Percentiles rank a stretch among this genome's conserved stretches.
Conservation (phyloP, 2,797 vertebrate genomes). For the Acridotheres tristis region DNA sequence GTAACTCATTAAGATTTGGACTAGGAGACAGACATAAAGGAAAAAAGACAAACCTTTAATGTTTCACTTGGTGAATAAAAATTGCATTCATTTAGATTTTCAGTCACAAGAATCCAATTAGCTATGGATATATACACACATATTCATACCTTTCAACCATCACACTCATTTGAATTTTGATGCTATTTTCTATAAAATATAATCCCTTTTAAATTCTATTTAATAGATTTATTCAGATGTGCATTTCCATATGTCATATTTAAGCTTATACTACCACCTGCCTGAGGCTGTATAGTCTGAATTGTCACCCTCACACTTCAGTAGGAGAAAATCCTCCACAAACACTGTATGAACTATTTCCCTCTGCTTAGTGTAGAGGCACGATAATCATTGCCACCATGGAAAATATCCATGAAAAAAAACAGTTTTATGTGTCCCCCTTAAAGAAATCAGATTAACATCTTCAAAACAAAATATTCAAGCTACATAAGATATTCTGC, state of each 20-base stretch:
- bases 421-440: neutral
- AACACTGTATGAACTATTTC: neutral
- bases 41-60: slow-evolving; percentile 2
- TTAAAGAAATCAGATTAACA: neutral
- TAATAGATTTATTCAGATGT: slow-evolving; percentile 37
- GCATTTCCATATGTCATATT: slow-evolving; percentile 18
- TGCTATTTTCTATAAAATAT: slow-evolving; percentile 29
- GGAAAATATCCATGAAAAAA: neutral
- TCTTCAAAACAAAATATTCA: neutral
- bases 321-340: slow-evolving; percentile 4
- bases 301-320: neutral
- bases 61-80: slow-evolving; percentile 32
- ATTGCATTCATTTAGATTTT: slow-evolving; percentile 33
- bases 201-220: slow-evolving; percentile 24
- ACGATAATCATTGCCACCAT: fast-evolving
- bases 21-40: neutral
- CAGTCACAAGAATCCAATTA: slow-evolving; percentile 45
- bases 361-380: neutral
- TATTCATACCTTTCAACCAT: slow-evolving; percentile 45
- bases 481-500: neutral
- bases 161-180: slow-evolving; percentile 15
- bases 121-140: slow-evolving; percentile 26
- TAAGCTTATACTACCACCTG: slow-evolving; percentile 47
- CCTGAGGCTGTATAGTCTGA: slow-evolving; percentile 38
- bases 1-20: slow-evolving; percentile 7